Base-by-base conservation (phyloP, 1,140 invertebrate species). In the Apis cerana region DNA sequence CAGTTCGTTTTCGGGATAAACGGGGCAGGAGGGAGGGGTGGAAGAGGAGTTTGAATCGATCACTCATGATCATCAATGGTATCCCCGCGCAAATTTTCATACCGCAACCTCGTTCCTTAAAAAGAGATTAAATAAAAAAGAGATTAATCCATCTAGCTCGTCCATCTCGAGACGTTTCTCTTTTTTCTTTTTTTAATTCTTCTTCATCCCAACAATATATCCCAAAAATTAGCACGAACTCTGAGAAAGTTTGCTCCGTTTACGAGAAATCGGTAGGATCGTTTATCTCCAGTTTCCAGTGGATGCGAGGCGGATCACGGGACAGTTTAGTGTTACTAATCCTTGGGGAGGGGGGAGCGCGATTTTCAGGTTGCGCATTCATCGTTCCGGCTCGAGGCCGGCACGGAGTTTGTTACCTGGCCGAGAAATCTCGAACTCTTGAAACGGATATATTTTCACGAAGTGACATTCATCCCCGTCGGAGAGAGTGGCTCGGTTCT, bases 361-460 rank as follows among this genome's bases (percentile, higher is more conserved):
- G 84, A 82, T 85, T 87, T 85, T 50, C 83, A 69, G 75, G 74
- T 80, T 75, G 23, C 70, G 78, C 80, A 80, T 76, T 80, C 79
- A 78, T 67, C 69, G 52, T 13, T 23, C 27, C 33, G 54, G 48
- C 77, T 43, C 61, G 78, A 84, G 84, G n/a, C 59, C 61, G 59
- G 52, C 56, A 81, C 33, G 11, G 43, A 23, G 52, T 19, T 48
- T 54, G 33, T 43, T 43, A 43, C 33, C 19, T 33, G 71, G 61
- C 75, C 68, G 56, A 84, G 89, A 91, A 92, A 89, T 91, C 65
- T 89, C 89, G 80, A 90, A 91, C 88, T 91, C 71, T 87, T 93
- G 93, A 94, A 94, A 94, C 93, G 93, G 93, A 94, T 94, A 94
- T 94, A 94, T 94, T 94, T 94, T 94, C 92, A 92, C 89, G 85